These are phyloP conservation scores for Drosophila parthenogenetica DNA, from an alignment of 2,888 invertebrate species.

Conservation along the genomic window DNA sequence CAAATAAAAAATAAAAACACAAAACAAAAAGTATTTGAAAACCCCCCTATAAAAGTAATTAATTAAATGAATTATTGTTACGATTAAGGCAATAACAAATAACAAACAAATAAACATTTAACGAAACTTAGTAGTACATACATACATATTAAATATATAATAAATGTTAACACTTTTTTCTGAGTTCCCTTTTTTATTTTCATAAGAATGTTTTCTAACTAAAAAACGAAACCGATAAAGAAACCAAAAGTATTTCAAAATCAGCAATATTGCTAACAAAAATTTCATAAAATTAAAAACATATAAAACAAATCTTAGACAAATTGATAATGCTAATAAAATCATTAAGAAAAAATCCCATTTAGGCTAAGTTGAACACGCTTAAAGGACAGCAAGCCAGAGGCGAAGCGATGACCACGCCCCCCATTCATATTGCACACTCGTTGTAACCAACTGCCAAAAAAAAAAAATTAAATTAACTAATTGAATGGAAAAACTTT, in stretches of 20 bases:
- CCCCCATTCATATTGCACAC: conserved; percentile 50
- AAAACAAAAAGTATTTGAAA: conserved; percentile 39
- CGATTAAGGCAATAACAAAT: conserved; percentile 49
- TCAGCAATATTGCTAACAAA: conserved; percentile 37
- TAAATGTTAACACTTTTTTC: conserved; percentile 66
- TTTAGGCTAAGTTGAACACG: conserved; percentile 56
- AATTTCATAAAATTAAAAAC: conserved; percentile 42
- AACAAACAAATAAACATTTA: conserved; percentile 38
- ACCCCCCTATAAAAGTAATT: conserved; percentile 44
- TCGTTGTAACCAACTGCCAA: conserved; percentile 74
- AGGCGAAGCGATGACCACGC: conserved; percentile 43
- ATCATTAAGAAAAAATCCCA: conserved; percentile 1
- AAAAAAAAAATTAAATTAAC: conserved; percentile 28
- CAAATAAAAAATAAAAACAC: conserved; percentile 49
- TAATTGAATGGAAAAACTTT: conserved; percentile 14
- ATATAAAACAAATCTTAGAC: conserved; percentile 48
- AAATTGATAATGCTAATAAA: conserved; percentile 52
- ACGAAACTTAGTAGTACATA: conserved; percentile 61
- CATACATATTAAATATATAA: conserved; percentile 24
- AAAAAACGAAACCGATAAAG: conserved; percentile 24
- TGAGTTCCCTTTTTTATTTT: conserved; percentile 67
- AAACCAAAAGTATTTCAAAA: conserved; percentile 39
- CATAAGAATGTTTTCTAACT: conserved; percentile 50
- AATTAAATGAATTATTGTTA: conserved; percentile 41
- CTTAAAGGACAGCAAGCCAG: conserved; percentile 45